These are phyloP conservation scores for Sarcophaga peregrina DNA, from an alignment of 1,140 invertebrate species.

Conservation along the genomic window DNA sequence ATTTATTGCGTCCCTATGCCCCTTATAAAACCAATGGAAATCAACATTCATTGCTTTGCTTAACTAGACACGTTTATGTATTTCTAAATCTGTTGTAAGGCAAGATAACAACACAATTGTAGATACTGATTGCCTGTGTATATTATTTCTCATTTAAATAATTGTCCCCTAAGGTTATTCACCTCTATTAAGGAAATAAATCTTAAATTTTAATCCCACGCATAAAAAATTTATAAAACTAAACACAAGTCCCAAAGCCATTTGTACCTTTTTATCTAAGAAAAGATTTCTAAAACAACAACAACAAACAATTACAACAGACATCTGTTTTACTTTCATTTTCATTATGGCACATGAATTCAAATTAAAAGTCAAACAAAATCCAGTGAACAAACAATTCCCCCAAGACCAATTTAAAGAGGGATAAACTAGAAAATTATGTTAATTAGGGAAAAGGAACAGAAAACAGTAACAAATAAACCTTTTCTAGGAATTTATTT, in stretches of 20 bases:
- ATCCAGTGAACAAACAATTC: not conserved
- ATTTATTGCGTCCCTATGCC: no score
- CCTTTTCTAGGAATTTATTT: no score
- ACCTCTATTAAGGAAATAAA: not conserved
- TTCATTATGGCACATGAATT: not conserved
- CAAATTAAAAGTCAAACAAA: not conserved
- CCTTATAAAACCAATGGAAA: no score
- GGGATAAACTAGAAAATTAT: conserved; percentile 9
- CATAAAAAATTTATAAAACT: not conserved
- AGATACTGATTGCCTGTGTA: no score
- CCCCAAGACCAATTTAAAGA: not conserved
- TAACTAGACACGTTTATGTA: no score
- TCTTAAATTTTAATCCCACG: not conserved
- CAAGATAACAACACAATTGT: no score
- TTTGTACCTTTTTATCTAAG: not conserved
- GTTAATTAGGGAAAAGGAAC: not conserved
- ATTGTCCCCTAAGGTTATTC: not conserved
- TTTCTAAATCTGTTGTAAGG: no score
- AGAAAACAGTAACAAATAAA: no score
- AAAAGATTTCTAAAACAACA: not conserved
- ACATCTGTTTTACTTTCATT: not conserved
- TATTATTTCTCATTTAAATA: not conserved
- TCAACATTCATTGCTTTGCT: no score
- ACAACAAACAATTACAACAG: not conserved
- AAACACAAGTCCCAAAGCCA: not conserved